Conservation (phyloP, 2,888 invertebrate species). For the Xanthia icteritia region DNA sequence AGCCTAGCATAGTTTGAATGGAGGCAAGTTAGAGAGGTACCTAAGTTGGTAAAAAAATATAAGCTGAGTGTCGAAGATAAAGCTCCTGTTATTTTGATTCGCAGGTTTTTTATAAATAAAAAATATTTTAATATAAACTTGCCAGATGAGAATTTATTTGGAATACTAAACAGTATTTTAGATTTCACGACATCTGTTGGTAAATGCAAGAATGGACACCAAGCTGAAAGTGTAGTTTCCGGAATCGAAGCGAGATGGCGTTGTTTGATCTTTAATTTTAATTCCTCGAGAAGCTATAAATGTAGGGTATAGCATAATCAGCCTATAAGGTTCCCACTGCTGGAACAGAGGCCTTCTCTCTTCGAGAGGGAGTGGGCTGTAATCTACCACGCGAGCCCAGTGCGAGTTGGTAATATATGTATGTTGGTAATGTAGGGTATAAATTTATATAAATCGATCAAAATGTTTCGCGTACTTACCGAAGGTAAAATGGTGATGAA, state of each 20-base stretch:
- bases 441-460: no score
- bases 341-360: no score
- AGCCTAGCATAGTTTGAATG: neutral
- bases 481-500: constrained; percentile 94
- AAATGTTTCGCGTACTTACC: constrained; percentile 74
- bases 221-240: neutral
- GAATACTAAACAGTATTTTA: neutral
- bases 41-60: neutral
- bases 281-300: neutral
- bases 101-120: neutral
- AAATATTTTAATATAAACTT: neutral
- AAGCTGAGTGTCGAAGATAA: neutral
- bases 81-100: neutral
- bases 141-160: neutral
- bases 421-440: no score
- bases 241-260: constrained; percentile 14
- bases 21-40: neutral
- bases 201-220: neutral
- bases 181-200: constrained; percentile 18
- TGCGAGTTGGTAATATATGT: no score
- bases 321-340: no score
- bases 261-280: neutral
- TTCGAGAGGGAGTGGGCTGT: no score
- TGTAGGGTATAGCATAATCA: no score
- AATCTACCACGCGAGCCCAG: no score